Conservation (phyloP, 2,888 invertebrate species). For the Cheilosia variabilis region DNA sequence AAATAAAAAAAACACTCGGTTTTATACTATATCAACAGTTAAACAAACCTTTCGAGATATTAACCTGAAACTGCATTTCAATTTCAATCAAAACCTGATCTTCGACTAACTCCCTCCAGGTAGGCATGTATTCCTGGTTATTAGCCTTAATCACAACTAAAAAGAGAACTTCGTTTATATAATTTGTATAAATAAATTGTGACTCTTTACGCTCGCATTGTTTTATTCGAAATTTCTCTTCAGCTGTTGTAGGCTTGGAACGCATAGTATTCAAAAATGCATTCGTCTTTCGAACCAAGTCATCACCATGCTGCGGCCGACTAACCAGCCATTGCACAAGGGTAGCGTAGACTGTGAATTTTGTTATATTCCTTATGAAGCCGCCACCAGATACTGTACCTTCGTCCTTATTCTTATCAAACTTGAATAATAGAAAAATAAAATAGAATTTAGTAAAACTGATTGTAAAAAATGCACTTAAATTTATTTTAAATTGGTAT, state of each 20-base stretch:
- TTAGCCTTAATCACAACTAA: slow-evolving; percentile 81
- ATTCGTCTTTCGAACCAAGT: slow-evolving; percentile 78
- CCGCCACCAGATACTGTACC: slow-evolving; percentile 31
- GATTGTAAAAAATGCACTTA: too few species aligned
- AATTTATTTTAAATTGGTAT: neutral
- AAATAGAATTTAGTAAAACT: too few species aligned
- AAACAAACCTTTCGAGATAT: slow-evolving; percentile 83
- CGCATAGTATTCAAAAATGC: slow-evolving; percentile 77
- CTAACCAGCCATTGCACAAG: slow-evolving; percentile 82
- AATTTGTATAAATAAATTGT: neutral
- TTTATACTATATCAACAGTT: neutral
- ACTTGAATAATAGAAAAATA: slow-evolving; percentile 7
- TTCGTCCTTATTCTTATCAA: slow-evolving; percentile 14
- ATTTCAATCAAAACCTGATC: slow-evolving; percentile 88
- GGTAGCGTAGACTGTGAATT: slow-evolving; percentile 81
- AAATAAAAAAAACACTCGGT: neutral
- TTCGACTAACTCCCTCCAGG: slow-evolving; percentile 90
- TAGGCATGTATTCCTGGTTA: slow-evolving; percentile 81
- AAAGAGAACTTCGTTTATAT: slow-evolving; percentile 4
- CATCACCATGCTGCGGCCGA: slow-evolving; percentile 78
- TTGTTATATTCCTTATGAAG: slow-evolving; percentile 80
- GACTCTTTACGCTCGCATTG: slow-evolving; percentile 81
- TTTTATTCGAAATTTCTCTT: slow-evolving; percentile 78
- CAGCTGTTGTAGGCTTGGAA: slow-evolving; percentile 77
- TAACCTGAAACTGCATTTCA: slow-evolving; percentile 87